Conservation (phyloP, 2,888 invertebrate genomes). For the Andrena haemorrhoa region DNA sequence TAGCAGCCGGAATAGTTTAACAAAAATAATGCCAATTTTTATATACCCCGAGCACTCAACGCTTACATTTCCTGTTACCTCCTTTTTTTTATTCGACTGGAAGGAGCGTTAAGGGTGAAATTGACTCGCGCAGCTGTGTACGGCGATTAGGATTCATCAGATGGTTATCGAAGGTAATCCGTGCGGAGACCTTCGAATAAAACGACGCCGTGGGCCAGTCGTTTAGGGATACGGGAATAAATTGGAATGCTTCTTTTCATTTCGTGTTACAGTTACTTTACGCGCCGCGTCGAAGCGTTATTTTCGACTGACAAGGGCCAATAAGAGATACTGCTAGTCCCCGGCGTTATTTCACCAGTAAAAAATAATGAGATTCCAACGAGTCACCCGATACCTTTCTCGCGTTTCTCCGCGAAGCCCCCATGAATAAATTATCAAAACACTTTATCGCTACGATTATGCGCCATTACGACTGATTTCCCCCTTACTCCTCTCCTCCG, state of each 20-base stretch:
- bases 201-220: background rate
- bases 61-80: no score
- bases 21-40: no score
- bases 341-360: constrained; percentile 55
- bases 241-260: constrained; percentile 38
- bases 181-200: background rate
- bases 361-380: constrained; percentile 62
- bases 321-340: constrained; percentile 52
- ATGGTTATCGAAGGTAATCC: constrained; percentile 26
- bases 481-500: background rate
- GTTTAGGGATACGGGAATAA: constrained; percentile 33
- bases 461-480: constrained; percentile 51
- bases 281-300: constrained; percentile 32
- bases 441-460: constrained; percentile 58
- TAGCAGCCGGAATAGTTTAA: no score
- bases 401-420: constrained; percentile 43
- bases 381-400: constrained; percentile 58
- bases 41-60: no score
- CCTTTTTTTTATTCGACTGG: no score
- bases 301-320: constrained; percentile 54
- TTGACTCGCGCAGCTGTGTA: background rate
- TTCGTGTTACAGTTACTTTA: constrained; percentile 54
- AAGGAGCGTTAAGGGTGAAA: background rate
- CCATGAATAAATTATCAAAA: constrained; percentile 62
- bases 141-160: constrained; percentile 20